Conservation (phyloP, 37 sponge, comb jelly and placozoan species). For the Geodia barretti region DNA sequence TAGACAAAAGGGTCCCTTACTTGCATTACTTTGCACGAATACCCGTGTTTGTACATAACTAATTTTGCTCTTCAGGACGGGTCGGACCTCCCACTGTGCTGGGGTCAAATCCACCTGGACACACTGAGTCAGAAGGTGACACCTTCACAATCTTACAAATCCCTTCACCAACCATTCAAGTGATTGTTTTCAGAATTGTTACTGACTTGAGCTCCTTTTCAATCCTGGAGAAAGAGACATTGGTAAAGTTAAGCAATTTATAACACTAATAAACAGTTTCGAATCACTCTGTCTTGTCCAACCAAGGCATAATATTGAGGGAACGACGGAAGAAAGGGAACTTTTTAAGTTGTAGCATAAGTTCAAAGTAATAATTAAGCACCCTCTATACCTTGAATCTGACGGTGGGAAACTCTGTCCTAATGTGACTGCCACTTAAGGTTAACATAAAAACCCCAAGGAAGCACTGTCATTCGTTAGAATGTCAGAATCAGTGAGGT, state of each 20-base stretch:
- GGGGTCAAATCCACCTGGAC: slow-evolving; percentile 78
- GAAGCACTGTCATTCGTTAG: slow-evolving; percentile 31
- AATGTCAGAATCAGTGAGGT: slow-evolving; percentile 10
- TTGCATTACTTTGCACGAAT: too few species aligned
- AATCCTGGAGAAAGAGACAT: neutral
- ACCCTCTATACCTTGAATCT: neutral
- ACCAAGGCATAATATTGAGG: too few species aligned
- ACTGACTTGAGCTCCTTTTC: neutral
- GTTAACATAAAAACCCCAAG: slow-evolving; percentile 50
- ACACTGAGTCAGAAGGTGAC: slow-evolving; percentile 31
- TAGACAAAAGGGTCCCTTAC: too few species aligned
- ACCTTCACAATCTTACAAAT: slow-evolving; percentile 34
- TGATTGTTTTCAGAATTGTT: slow-evolving; percentile 14
- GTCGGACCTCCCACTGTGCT: slow-evolving; percentile 53
- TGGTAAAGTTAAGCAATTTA: neutral
- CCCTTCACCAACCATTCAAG: slow-evolving; percentile 59
- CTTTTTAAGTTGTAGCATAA: too few species aligned
- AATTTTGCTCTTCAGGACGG: slow-evolving; percentile 64
- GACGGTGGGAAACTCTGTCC: neutral
- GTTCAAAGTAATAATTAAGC: too few species aligned
- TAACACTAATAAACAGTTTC: neutral
- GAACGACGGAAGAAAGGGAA: too few species aligned
- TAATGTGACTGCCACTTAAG: slow-evolving; percentile 2
- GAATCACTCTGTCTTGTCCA: neutral
- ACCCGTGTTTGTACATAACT: slow-evolving; percentile 30